Base-by-base conservation (phyloP, 2,113 vertebrate species). In the Caranx ignobilis region DNA sequence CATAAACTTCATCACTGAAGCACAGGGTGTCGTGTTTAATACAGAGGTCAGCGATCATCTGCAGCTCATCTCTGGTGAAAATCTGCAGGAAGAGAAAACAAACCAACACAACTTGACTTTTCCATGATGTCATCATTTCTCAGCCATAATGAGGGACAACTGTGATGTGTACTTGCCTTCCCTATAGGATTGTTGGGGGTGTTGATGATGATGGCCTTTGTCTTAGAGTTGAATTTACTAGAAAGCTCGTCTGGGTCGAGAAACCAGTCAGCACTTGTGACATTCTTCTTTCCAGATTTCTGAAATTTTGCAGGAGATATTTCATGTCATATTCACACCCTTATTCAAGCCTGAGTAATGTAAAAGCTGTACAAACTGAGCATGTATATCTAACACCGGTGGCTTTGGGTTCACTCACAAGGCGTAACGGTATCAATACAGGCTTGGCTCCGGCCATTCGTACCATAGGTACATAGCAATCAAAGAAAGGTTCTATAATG, bases 1-100 rank as follows among this genome's bases (percentile, higher is more conserved):
- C 98, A 54, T 99, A 99, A 18, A 99, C 98, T 79, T 99, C 98
- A 57, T 99, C 98, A 0, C 98, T 99, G 95, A 99, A 96, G 94
- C 98, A 99, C 72, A 99, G 93, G 0, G 94, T 92, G 88, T 99
- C 97, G 8, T 99, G 92, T 86, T 97, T 96, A 84, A 97, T 93
- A 71, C 98, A 99, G 63, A 99, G 96, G 88, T 97, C 96, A 69
- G 97, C 96, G 66, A 99, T 96, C 76, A 95, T 77, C 90, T 97
- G 96, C 72, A 99, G 95, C 79, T 99, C 98, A 37, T 96, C 96
- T 94, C 74, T 95, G 60, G 92, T 96, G 77, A 96, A 99, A 26
- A 99, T 91, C 98, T 99, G 83, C 75, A 83, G 67, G 65, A 61
- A 87, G 76, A 75, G 47, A 79, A 90, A 57, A 65, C 62, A 45